Percentiles rank a stretch among this genome's conserved stretches.
These are phyloP conservation scores for Pseudobourletiella spinata DNA, from an alignment of 1,140 invertebrate genomes.

Conservation along the genomic window DNA sequence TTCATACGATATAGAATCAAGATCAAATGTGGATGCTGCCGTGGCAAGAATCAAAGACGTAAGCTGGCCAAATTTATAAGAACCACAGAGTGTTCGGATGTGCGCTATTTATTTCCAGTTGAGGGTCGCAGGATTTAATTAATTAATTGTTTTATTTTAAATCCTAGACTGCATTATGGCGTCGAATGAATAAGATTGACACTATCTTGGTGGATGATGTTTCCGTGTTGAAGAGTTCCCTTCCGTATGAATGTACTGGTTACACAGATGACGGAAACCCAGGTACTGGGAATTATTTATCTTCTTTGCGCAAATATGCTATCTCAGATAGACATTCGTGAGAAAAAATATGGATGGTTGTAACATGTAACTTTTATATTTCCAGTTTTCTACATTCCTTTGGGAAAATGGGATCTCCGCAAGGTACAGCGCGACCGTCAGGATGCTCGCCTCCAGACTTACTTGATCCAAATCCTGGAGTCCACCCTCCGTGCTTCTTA, in stretches of 20 bases:
- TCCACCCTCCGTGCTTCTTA: not conserved
- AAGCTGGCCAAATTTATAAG: not conserved
- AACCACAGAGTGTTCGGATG: too few species aligned
- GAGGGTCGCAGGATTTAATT: not conserved
- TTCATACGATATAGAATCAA: not conserved
- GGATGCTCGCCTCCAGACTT: not conserved
- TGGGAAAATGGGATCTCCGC: not conserved
- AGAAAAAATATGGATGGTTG: too few species aligned
- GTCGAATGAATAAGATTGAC: not conserved
- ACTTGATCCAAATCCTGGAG: not conserved
- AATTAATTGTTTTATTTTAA: not conserved
- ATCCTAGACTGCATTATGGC: not conserved
- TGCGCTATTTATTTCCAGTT: too few species aligned
- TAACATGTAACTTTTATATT: too few species aligned
- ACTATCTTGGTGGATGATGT: not conserved
- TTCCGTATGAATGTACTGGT: slow-evolving; percentile 8
- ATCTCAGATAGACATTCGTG: too few species aligned
- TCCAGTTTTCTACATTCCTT: slow-evolving; percentile 4
- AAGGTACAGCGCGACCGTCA: not conserved
- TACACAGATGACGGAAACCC: not conserved
- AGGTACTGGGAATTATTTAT: too few species aligned
- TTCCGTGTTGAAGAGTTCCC: not conserved
- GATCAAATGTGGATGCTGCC: not conserved
- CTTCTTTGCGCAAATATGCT: too few species aligned
- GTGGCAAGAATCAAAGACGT: not conserved